These are phyloP conservation scores for Cnemophilus loriae DNA, from an alignment of 2,113 vertebrate genomes.

Conservation along the genomic window DNA sequence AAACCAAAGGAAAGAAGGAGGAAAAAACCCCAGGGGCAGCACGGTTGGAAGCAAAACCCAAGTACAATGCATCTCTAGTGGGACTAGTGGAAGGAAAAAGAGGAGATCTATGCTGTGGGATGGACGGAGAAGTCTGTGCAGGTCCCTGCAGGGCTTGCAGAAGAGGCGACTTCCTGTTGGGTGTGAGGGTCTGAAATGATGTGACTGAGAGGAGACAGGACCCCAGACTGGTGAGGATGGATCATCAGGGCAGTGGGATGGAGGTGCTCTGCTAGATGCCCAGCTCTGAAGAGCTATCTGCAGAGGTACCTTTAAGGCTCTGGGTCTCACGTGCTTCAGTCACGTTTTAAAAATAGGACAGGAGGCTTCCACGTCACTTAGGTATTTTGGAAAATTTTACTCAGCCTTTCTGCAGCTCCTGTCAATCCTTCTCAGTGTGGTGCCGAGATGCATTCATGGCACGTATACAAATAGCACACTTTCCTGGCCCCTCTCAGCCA, in stretches of 20 bases:
- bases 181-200: accelerated
- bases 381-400: conserved; percentile 64
- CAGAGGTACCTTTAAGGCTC: conserved; percentile 44
- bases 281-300: not conserved
- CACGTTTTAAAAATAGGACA: conserved; percentile 57
- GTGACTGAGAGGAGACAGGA: not conserved
- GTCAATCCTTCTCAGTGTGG: conserved; percentile 20
- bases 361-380: conserved; percentile 46
- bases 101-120: not conserved
- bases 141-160: not conserved
- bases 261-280: not conserved
- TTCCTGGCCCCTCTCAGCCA: not conserved
- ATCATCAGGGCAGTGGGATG: not conserved
- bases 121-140: accelerated
- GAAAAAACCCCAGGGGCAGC: not conserved
- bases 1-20: not conserved
- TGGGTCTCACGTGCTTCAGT: not conserved
- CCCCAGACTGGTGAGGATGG: not conserved
- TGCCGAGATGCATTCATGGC: not conserved
- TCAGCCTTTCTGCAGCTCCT: conserved; percentile 55
- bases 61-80: not conserved
- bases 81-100: not conserved
- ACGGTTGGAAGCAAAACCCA: not conserved
- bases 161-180: not conserved
- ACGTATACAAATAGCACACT: not conserved